phyloP scores from a whole-genome alignment of 2,113 vertebrate species.

The Coptodon rendalli region DNA sequence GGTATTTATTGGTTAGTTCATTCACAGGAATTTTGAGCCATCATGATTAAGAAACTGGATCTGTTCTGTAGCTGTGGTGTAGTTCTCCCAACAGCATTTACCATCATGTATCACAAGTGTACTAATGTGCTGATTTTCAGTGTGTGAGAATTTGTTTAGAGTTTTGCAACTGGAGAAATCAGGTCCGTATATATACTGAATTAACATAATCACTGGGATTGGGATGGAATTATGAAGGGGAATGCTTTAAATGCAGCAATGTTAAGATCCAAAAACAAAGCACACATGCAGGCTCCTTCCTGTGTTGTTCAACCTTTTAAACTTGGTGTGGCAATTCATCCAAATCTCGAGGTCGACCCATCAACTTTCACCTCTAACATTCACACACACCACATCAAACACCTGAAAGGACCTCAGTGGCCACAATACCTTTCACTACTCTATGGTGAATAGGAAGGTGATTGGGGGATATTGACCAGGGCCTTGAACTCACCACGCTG shows the following conservation, averaged over 20 bases:
- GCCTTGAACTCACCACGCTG: conserved; percentile 34
- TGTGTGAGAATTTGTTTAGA: neutral
- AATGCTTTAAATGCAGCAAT: neutral
- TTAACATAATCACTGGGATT: neutral
- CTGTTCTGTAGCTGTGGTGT: neutral
- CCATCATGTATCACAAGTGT: neutral
- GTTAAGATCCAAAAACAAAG: neutral
- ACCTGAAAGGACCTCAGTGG: conserved; percentile 46
- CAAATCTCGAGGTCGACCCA: conserved; percentile 21
- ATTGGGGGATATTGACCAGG: conserved; percentile 64
- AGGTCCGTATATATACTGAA: neutral
- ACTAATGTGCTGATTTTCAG: neutral
- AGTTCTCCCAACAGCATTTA: neutral
- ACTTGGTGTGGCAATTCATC: neutral
- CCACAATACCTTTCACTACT: conserved; percentile 50
- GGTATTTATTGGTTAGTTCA: neutral
- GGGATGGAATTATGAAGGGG: neutral
- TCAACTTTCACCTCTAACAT: conserved; percentile 25
- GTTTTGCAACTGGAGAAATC: neutral
- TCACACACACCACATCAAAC: conserved; percentile 40
- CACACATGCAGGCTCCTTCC: neutral
- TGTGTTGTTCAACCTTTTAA: conserved; percentile 7
- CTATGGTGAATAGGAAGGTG: conserved; percentile 63
- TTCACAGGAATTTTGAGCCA: neutral
- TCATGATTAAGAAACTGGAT: neutral